Base-by-base conservation (phyloP, 23 tunicate genomes). In the Phallusia fumigata region DNA sequence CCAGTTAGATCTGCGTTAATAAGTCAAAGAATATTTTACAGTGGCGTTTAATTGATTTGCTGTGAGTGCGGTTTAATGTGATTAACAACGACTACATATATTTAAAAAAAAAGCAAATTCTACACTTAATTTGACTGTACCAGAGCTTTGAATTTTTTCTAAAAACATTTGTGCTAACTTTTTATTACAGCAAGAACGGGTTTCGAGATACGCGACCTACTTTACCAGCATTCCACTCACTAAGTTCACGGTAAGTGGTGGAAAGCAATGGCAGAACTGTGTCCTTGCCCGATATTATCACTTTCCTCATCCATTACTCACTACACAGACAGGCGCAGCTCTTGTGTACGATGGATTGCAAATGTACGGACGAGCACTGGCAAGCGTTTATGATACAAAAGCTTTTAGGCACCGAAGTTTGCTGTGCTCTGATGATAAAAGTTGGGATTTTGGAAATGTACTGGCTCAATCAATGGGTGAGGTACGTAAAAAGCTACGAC, bases 341-440 rank as follows among this genome's bases (percentile, higher is more conserved):
- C 33, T 86, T 33, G 80, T 80, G 80, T 80, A 73, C 74, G 90
- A 86, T 80, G 90, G 84, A 8, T 2, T 86, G 35, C 84, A 51
- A 11, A 24, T 86, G 33, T 86, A 86, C 75, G 80, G 26, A 22
- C 28, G 12, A 11, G 73, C 75, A 31, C 75, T 86, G 32, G 34
- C 77, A 3, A 50, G 33, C 13, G 26, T 86, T 33, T 31, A 31
- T 52, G 26, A 52, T 1, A 30, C 44, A n/a, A 18, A 34, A 15
- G 45, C 73, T 51, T 86, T 86, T 52, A 78, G 74, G 52, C 90
- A 86, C 78, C 80, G 90, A 47, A 86, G 90, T 65, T 47, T 86
- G 52, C 84, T 84, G 12, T 86, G 90, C 53, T 69, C 82, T 28
- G 50, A 50, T 34, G 44, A 73, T 19, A 52, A 80, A 19, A 73